phyloP scores from a whole-genome alignment of 2,113 vertebrate genomes.

The Pitta sordida region DNA sequence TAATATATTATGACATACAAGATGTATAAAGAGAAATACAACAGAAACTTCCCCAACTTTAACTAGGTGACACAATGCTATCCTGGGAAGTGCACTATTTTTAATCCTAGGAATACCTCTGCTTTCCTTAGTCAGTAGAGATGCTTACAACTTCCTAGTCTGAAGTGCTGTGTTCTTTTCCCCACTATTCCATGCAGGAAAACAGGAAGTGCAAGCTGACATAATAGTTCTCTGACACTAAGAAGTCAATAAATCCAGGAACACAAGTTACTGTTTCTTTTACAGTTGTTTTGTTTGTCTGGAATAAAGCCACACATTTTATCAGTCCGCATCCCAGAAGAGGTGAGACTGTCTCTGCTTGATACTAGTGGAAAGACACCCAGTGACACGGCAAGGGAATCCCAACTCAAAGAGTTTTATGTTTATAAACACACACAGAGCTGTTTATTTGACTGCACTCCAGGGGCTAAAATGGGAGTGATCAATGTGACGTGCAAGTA shows the following conservation, averaged over 20 bases:
- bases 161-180: neutral
- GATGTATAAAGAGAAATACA: neutral
- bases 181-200: neutral
- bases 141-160: neutral
- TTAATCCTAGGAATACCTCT: neutral
- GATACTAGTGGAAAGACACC: neutral
- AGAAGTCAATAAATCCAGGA: neutral
- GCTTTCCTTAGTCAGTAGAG: neutral
- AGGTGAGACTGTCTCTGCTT: neutral
- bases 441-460: neutral
- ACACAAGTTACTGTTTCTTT: neutral
- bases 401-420: neutral
- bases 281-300: neutral
- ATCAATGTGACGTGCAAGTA: fast-evolving
- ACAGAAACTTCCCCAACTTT: neutral
- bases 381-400: fast-evolving
- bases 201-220: neutral
- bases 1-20: neutral
- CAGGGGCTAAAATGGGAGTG: neutral
- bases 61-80: neutral
- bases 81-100: neutral
- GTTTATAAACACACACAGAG: neutral
- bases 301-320: neutral
- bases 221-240: neutral
- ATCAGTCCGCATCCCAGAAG: neutral